Evolutionary conservation across 2,888 invertebrate genomes (phyloP).

Genomic region (Epinotia demarniana): DNA sequence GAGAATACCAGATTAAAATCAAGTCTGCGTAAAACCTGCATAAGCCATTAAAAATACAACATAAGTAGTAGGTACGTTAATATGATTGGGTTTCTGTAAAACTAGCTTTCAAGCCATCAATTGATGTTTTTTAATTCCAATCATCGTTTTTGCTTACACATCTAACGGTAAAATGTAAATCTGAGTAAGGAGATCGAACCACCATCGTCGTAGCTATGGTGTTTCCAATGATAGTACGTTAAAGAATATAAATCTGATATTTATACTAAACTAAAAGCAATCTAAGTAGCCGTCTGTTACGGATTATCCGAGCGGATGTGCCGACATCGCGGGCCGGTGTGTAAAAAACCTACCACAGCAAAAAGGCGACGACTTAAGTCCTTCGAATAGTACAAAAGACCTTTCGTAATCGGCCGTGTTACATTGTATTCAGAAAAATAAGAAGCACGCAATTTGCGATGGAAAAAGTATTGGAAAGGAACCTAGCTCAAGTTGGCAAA

Average conservation of each 20-base stretch:
- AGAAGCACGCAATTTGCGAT: slow-evolving; percentile 20
- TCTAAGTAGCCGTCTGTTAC: slow-evolving; percentile 25
- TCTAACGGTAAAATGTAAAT: background rate
- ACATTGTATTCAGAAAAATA: slow-evolving; percentile 31
- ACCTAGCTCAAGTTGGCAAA: slow-evolving; percentile 6
- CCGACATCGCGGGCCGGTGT: slow-evolving; percentile 16
- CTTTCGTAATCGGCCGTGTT: background rate
- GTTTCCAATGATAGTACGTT: background rate
- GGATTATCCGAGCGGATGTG: slow-evolving; percentile 27
- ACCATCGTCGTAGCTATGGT: background rate
- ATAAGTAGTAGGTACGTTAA: no score
- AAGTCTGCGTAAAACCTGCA: no score
- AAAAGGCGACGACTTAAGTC: background rate
- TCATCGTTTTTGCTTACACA: background rate
- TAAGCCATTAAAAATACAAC: no score
- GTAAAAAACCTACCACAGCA: background rate
- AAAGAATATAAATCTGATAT: slow-evolving; percentile 25
- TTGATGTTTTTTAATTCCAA: no score
- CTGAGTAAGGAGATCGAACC: background rate
- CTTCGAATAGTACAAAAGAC: background rate
- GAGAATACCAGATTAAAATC: no score
- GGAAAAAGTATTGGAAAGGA: slow-evolving; percentile 18
- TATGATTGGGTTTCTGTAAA: no score
- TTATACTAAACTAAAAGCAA: slow-evolving; percentile 20
- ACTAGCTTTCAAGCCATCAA: no score